Conservation (phyloP, 2,888 invertebrate species). For the Erebia epiphron region DNA sequence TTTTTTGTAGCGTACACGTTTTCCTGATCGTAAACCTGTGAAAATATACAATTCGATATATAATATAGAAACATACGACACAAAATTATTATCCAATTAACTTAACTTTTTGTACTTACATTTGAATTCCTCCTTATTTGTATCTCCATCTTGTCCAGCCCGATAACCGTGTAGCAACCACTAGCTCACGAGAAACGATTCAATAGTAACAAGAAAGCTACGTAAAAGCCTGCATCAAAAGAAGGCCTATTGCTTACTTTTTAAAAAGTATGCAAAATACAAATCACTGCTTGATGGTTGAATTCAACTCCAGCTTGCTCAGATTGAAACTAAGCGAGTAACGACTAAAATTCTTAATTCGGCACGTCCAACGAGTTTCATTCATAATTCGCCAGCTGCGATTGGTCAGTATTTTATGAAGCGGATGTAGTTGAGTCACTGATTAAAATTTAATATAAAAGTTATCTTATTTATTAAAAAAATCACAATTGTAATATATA, state of each 20-base stretch:
- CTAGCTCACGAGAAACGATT: no score
- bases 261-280: not conserved
- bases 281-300: not conserved
- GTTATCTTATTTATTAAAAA: not conserved
- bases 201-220: no score
- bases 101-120: conserved; percentile 49
- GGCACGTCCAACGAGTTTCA: conserved; percentile 24
- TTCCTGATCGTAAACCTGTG: conserved; percentile 66
- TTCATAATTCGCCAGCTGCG: conserved; percentile 20
- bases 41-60: not conserved
- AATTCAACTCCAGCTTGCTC: conserved; percentile 23
- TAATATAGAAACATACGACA: not conserved
- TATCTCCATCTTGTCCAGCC: conserved; percentile 56
- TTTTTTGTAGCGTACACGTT: conserved; percentile 63
- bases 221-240: no score
- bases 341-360: conserved; percentile 41
- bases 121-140: conserved; percentile 61
- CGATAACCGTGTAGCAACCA: no score
- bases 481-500: not conserved
- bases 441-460: not conserved
- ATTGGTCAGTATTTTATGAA: conserved; percentile 39
- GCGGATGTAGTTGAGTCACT: conserved; percentile 31
- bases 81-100: not conserved
- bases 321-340: conserved; percentile 38
- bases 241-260: not conserved